These are phyloP conservation scores for Apamea sordens DNA, from an alignment of 2,888 invertebrate genomes.

Conservation along the genomic window DNA sequence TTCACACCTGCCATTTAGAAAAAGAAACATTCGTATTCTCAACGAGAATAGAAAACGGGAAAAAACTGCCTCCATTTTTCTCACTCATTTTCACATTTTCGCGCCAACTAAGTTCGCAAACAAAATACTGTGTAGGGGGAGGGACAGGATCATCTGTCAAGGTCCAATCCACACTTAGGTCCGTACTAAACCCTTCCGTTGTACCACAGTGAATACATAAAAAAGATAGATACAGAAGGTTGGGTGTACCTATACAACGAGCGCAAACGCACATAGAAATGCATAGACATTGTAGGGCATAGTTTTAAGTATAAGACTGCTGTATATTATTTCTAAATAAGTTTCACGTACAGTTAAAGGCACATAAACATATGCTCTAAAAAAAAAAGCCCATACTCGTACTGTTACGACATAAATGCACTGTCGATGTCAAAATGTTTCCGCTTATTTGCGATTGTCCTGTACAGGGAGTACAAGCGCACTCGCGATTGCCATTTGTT, in stretches of 20 bases:
- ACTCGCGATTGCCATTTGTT: background rate
- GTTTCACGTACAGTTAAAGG: background rate
- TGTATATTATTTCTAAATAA: background rate
- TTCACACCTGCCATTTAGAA: constrained; percentile 43
- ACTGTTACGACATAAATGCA: background rate
- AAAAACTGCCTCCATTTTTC: constrained; percentile 60
- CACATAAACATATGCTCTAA: background rate
- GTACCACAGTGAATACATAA: constrained; percentile 48
- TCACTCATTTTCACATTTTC: constrained; percentile 65
- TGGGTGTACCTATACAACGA: background rate
- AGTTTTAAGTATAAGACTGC: background rate
- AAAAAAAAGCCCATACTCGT: background rate
- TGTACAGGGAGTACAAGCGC: background rate
- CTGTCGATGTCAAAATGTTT: background rate
- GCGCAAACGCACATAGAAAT: background rate
- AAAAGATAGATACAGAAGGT: constrained; percentile 14
- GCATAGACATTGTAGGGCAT: background rate
- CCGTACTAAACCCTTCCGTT: constrained; percentile 71
- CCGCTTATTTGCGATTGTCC: too few relatives aligned
- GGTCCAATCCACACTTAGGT: constrained; percentile 70
- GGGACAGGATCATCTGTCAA: constrained; percentile 71
- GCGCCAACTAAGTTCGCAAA: constrained; percentile 57
- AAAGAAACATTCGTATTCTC: constrained; percentile 51
- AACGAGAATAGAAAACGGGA: constrained; percentile 49
- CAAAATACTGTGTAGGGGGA: constrained; percentile 45